phyloP scores from a whole-genome alignment of 2,888 invertebrate genomes.

The Amorpha juglandis region DNA sequence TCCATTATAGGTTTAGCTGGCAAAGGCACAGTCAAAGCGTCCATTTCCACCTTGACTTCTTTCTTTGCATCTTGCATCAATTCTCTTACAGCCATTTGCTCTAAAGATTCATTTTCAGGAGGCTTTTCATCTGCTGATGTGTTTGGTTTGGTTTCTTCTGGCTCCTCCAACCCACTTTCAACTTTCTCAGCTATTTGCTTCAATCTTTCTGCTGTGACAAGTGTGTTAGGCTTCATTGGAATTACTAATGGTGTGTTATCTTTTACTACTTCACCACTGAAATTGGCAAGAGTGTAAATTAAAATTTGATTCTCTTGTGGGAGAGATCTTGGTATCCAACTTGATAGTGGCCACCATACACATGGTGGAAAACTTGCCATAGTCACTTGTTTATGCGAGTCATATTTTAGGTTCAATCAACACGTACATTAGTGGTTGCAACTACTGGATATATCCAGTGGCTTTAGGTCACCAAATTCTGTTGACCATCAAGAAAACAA shows the following conservation, averaged over 20 bases:
- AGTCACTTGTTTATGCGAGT: too few species aligned
- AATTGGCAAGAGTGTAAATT: slow-evolving; percentile 33
- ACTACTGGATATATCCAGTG: too few species aligned
- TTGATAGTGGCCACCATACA: too few species aligned
- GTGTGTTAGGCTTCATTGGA: slow-evolving; percentile 85
- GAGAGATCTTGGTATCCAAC: too few species aligned
- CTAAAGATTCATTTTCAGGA: slow-evolving; percentile 69
- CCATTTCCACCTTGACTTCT: slow-evolving; percentile 59
- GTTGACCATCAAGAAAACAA: too few species aligned
- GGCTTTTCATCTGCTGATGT: slow-evolving; percentile 51
- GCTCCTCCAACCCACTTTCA: slow-evolving; percentile 79
- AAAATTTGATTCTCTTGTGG: too few species aligned
- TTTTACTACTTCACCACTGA: slow-evolving; percentile 80
- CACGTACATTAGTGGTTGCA: too few species aligned
- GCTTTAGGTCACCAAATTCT: too few species aligned
- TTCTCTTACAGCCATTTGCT: slow-evolving; percentile 90
- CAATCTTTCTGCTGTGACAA: slow-evolving; percentile 78
- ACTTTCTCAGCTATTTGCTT: slow-evolving; percentile 78
- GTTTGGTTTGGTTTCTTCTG: slow-evolving; percentile 51
- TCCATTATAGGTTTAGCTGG: slow-evolving; percentile 81
- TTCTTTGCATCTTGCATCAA: slow-evolving; percentile 85
- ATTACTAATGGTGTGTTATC: slow-evolving; percentile 86
- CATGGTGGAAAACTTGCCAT: too few species aligned
- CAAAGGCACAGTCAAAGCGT: slow-evolving; percentile 82
- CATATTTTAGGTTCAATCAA: too few species aligned